Conservation (phyloP, 2,888 invertebrate species). For the Tetragonisca angustula region DNA sequence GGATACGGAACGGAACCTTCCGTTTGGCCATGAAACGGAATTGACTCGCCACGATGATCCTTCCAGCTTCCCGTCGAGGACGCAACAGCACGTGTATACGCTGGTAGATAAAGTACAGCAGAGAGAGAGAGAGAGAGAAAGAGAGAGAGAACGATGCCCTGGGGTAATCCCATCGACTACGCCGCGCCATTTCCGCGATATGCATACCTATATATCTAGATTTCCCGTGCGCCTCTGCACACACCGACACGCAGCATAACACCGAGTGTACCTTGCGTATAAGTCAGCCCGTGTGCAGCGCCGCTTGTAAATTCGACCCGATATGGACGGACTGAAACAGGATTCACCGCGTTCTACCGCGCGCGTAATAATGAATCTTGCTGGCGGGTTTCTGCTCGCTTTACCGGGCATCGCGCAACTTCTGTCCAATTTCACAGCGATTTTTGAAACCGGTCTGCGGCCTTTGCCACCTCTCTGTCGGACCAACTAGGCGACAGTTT, state of each 20-base stretch:
- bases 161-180: slow-evolving; percentile 51
- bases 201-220: slow-evolving; percentile 34
- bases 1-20: not conserved
- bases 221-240: slow-evolving; percentile 34
- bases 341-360: slow-evolving; percentile 22
- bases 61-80: slow-evolving; percentile 26
- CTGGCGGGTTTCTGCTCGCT: not conserved
- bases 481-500: too few species aligned
- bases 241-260: not conserved
- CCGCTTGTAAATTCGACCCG: slow-evolving; percentile 28
- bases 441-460: not conserved
- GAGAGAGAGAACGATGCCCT: slow-evolving; percentile 44
- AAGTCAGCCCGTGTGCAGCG: slow-evolving; percentile 22
- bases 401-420: not conserved
- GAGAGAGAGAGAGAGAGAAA: not conserved
- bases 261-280: not conserved
- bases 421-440: not conserved
- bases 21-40: slow-evolving; percentile 44
- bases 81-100: slow-evolving; percentile 21
- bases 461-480: not conserved
- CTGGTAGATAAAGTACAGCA: not conserved
- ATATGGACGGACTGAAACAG: slow-evolving; percentile 27
- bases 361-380: slow-evolving; percentile 24
- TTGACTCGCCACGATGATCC: slow-evolving; percentile 54
- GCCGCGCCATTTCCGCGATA: slow-evolving; percentile 55